Evolutionary conservation across 2,113 vertebrate genomes (phyloP), one percentile per base, ranked within the genome.

Genomic region (Ochotona curzoniae): DNA sequence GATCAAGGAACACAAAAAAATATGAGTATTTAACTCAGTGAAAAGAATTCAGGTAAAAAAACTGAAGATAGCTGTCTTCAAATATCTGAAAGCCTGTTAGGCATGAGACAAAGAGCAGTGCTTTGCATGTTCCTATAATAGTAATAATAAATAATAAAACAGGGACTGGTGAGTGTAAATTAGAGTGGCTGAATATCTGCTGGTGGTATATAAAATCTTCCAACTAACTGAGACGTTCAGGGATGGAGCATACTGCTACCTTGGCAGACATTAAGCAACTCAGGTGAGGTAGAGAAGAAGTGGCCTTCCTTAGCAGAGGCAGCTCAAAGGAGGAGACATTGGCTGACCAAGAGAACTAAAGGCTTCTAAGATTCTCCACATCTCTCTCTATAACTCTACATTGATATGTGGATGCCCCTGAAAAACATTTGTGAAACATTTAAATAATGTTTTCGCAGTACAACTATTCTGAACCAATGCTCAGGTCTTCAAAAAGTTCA

Each of bases 1-100:
- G 18, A 61, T 47, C 87, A 81, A 86, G n/a, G 73, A 81, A 87
- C 51, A 88, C 32, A 78, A 35, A 32, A 66, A 47, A 93, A 44
- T 49, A 83, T 60, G 60, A 92, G 32, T 49, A 83, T 60, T 93
- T 88, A 92, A 76, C 25, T 51, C 67, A 30, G 18, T 67, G 25
- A 87, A 87, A 92, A 79, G 9, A 1, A 81, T 5, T 74, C 25
- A 38, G 30, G 67, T 67, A n/a, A 8, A 74, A 89, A 93, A 38
- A 17, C 7, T 15, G 10, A 87, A 61, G 32, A 61, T 3, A 64
- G 7, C 14, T 83, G 3, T 66, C 73, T 95, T 87, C 63, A 94
- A 92, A 44, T 82, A 83, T 60, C 25, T 75, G 67, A 87, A 94
- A 73, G 26, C 2, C 12, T 83, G 25, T 28, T 32, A 73, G 67